Percentiles rank a stretch among this genome's conserved stretches.
Conservation (phyloP, 1,140 invertebrate species). For the Anoplophora glabripennis region DNA sequence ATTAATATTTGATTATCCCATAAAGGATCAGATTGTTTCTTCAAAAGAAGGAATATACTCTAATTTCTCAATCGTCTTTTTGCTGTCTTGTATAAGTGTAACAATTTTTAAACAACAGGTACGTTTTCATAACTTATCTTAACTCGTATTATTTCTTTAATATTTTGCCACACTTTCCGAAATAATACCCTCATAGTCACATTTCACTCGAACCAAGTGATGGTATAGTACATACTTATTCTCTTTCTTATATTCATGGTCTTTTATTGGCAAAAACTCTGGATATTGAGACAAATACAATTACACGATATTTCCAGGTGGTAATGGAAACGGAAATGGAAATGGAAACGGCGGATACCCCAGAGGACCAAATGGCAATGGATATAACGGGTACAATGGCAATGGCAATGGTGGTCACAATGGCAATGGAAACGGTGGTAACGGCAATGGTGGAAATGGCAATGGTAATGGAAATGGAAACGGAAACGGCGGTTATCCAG, state of each 20-base stretch:
- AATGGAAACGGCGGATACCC: slow-evolving; percentile 38
- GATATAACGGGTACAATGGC: slow-evolving; percentile 27
- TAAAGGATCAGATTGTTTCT: no score
- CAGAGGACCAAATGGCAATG: slow-evolving; percentile 40
- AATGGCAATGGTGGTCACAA: slow-evolving; percentile 28
- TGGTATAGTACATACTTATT: no score
- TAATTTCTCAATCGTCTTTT: no score
- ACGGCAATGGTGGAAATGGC: slow-evolving; percentile 32
- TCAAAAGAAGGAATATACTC: no score
- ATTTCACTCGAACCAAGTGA: no score
- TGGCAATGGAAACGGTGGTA: slow-evolving; percentile 39
- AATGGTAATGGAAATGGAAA: slow-evolving; percentile 25
- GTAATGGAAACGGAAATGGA: slow-evolving; percentile 39
- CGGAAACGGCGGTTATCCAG: slow-evolving; percentile 9
- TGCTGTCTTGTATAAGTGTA: no score
- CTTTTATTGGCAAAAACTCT: no score
- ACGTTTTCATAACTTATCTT: no score
- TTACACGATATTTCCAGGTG: slow-evolving; percentile 23
- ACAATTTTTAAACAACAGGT: no score
- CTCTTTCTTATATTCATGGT: no score
- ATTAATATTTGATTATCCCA: no score
- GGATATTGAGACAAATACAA: neutral
- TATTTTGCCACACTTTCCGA: neutral
- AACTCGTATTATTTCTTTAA: neutral
- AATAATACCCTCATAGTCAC: neutral